These are phyloP conservation scores for Thymelicus acteon DNA, from an alignment of 2,888 invertebrate genomes.

Conservation along the genomic window DNA sequence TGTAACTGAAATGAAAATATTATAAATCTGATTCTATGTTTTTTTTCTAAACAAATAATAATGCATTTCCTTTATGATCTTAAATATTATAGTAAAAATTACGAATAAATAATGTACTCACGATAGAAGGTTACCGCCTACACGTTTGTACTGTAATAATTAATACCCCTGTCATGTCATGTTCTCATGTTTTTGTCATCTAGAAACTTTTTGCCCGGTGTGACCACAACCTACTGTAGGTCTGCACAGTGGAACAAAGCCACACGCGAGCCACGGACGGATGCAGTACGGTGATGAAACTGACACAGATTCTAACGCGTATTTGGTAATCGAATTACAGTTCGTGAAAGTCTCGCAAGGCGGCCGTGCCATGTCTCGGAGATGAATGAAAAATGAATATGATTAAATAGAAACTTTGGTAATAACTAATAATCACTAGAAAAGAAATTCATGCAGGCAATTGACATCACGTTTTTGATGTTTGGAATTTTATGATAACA, in stretches of 20 bases:
- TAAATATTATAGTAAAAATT: too few species aligned
- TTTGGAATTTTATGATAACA: too few species aligned
- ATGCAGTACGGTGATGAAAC: slow-evolving; percentile 82
- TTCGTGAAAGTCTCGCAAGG: slow-evolving; percentile 83
- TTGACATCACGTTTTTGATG: too few species aligned
- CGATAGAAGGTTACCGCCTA: not conserved
- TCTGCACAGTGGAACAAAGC: slow-evolving; percentile 54
- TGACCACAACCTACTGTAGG: slow-evolving; percentile 8
- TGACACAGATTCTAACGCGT: slow-evolving; percentile 84
- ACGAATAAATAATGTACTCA: too few species aligned
- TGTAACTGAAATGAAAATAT: too few species aligned
- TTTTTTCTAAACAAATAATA: too few species aligned
- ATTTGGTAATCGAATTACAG: slow-evolving; percentile 83
- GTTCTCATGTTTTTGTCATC: not conserved
- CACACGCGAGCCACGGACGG: slow-evolving; percentile 69
- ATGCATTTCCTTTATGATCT: too few species aligned
- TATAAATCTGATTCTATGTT: too few species aligned
- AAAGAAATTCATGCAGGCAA: too few species aligned
- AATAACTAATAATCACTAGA: too few species aligned
- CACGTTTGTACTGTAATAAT: not conserved
- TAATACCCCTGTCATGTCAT: not conserved
- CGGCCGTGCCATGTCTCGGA: slow-evolving; percentile 47
- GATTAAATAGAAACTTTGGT: not conserved
- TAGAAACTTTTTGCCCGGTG: slow-evolving; percentile 1
- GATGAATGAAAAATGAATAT: slow-evolving; percentile 6